A percentile compares a stretch with the other conserved stretches of the same genome.
phyloP scores from a whole-genome alignment of 2,888 invertebrate species.

The Drosophila yooni region DNA sequence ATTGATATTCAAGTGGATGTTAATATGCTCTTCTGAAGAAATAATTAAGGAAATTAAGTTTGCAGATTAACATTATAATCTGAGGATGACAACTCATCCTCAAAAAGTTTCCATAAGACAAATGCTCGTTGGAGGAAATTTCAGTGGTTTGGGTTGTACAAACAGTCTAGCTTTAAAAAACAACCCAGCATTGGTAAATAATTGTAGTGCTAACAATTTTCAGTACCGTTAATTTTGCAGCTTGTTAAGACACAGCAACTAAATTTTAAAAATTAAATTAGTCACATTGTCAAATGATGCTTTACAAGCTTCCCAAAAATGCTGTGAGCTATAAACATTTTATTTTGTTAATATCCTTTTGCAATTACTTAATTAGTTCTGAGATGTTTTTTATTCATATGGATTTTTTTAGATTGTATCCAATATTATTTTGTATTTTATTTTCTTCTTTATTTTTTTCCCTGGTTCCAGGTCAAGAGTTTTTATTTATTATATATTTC shows the following conservation, averaged over 20 bases:
- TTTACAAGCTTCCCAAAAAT: neutral
- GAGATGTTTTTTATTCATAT: neutral
- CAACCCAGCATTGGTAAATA: neutral
- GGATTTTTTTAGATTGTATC: neutral
- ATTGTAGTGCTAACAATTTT: neutral
- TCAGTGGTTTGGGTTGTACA: neutral
- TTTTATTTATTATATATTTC: neutral
- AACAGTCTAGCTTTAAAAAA: neutral
- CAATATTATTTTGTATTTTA: neutral
- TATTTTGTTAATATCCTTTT: neutral
- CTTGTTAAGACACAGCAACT: neutral
- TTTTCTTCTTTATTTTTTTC: neutral
- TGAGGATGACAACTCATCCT: neutral
- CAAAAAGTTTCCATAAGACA: neutral
- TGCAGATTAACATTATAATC: neutral
- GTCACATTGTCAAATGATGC: neutral
- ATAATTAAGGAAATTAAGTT: neutral
- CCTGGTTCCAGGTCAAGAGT: rapidly evolving
- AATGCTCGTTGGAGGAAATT: neutral
- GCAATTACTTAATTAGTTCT: neutral
- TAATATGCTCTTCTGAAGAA: neutral
- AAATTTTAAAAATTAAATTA: neutral
- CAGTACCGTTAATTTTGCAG: neutral
- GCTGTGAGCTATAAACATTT: neutral
- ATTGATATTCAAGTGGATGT: neutral